Evolutionary conservation across 2,888 invertebrate genomes (phyloP), one percentile per base, ranked within the genome.

Genomic region (Byasa hedistus): DNA sequence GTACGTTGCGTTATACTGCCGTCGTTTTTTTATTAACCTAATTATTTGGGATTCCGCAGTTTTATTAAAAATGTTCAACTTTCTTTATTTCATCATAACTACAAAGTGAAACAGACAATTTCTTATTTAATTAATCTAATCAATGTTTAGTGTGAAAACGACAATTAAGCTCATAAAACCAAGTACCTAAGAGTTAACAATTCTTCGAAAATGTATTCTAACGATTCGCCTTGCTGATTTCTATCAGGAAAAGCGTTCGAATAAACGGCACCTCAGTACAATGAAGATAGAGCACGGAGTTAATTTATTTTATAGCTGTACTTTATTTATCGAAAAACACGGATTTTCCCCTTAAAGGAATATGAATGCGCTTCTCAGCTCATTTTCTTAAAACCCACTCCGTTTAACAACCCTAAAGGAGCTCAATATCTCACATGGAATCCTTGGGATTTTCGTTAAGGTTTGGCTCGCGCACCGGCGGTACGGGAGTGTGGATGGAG

Each of bases 381-480:
- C 87, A 87, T 91, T 89, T 89, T 82, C 87, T 82, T 89, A 87
- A 90, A 87, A 87, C 88, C 87, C 87, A 87, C 89, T 90, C 83
- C 84, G 81, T 82, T 89, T 89, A 90, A 91, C 89, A 91, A 88
- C 90, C 84, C 83, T 87, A 82, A 89, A 87, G 81, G 87, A 84
- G 82, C 82, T 73, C 81, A 83, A 88, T 90, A 89, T 89, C 87
- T 90, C 85, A 85, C 82, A 84, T 79, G 83, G 85, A 87, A 87
- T 87, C 86, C 86, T 75, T 78, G 75, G 86, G 89, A 89, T 91
- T 90, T 88, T 85, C 84, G 78, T 79, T 74, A 75, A 75, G 81
- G 76, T 80, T 80, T 74, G 78, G 69, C 77, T 79, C 76, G 83
- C 80, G 80, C 82, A 84, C 80, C 83, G 74, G 78, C 81, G 78